Base-by-base conservation (phyloP, 2,797 vertebrate genomes). In the Tenualosa thibaudeaui region DNA sequence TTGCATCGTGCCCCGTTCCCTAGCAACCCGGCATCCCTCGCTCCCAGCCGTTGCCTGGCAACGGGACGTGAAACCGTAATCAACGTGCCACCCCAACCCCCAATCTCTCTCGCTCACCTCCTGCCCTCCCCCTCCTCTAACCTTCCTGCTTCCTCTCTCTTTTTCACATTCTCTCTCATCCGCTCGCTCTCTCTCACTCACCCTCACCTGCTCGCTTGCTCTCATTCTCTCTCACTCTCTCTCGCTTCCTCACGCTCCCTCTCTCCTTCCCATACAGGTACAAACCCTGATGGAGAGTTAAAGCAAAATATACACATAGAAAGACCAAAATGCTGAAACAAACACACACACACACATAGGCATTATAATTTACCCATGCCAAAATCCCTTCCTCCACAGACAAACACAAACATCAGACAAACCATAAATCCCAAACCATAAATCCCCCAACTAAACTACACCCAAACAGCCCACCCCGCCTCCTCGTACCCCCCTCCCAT, bases 61-160 rank as follows among this genome's bases (percentile, higher is more conserved):
- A 96, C 94, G 93, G 93, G 94, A 95, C 94, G 93, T 94, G 94
- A 92, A 93, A 95, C 94, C 94, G 87, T 95, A 96, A 95, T 96
- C 95, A 95, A 95, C 94, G 94, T 94, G 92, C 93, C 92, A 92
- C 92, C 91, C 87, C 93, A 91, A 87, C 82, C 86, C 89, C 82
- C 84, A 87, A 86, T 87, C 85, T 85, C 51, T 75, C 62, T 26
- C 82, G 84, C 87, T 86, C 81, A 43, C 43, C 86, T 60, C 40
- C 82, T 26, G 40, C 81, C 0, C 82, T 82, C 82, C 58, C 58
- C 51, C 81, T 81, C 10, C 78, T 43, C 71, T 56, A 84, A 49
- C 83, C 46, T 26, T 71, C 26, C 65, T 40, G 22, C 56, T 37
- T 53, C 88, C 89, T 87, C 84, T 85, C 82, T 75, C 71, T 85